phyloP scores from a whole-genome alignment of 2,888 invertebrate species.

The Tetanocera ferruginea region DNA sequence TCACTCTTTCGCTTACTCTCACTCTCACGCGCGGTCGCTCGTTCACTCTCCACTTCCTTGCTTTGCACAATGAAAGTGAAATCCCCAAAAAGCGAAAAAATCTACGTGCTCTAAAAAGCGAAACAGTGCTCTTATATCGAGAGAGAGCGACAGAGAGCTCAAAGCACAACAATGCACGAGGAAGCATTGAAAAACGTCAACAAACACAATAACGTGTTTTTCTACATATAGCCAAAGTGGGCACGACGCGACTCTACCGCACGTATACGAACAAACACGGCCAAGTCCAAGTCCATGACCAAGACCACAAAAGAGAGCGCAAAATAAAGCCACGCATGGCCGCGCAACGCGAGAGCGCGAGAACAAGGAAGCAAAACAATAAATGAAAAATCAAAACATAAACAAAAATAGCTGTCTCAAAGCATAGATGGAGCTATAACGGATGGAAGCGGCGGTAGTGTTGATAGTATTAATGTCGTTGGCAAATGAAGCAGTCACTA shows the following conservation, averaged over 20 bases:
- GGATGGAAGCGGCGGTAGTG: neutral
- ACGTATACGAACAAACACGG: neutral
- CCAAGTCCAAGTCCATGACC: constrained; percentile 18
- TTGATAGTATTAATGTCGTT: neutral
- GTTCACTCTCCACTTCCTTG: neutral
- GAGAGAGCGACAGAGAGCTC: constrained; percentile 9
- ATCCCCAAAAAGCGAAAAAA: constrained; percentile 44
- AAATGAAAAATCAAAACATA: constrained; percentile 61
- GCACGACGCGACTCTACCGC: neutral
- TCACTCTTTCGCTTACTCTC: constrained; percentile 10
- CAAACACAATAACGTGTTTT: constrained; percentile 30
- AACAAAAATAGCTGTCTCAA: constrained; percentile 57
- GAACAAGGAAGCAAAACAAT: constrained; percentile 52
- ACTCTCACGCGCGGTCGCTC: neutral
- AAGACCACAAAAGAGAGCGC: constrained; percentile 25
- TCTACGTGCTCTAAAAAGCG: neutral
- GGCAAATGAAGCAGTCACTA: constrained; percentile 47
- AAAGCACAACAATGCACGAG: constrained; percentile 12
- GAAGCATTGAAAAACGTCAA: constrained; percentile 34
- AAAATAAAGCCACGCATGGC: constrained; percentile 27
- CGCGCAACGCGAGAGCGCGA: neutral
- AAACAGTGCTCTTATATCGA: neutral
- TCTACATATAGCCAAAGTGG: neutral
- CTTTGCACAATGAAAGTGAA: constrained; percentile 48
- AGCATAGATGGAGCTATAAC: neutral